A percentile compares a stretch with the other conserved stretches of the same genome.
phyloP scores from a whole-genome alignment of 2,113 vertebrate species.

The Laticauda colubrina region DNA sequence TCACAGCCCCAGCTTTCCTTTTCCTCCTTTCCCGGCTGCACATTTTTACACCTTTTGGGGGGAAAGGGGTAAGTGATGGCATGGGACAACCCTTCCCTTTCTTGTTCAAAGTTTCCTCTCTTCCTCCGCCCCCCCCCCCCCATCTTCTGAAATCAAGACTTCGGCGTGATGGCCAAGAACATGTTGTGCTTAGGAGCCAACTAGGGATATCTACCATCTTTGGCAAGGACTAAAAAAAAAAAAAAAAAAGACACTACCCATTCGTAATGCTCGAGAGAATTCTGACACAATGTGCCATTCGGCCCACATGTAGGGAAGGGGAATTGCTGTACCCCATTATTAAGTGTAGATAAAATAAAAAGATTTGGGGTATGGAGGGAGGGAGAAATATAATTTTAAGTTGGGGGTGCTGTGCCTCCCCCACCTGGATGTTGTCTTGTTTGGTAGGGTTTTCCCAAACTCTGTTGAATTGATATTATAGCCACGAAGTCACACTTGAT shows the following conservation, averaged over 20 bases:
- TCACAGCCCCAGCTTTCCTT: not conserved
- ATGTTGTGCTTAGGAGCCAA: not conserved
- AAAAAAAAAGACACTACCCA: not conserved
- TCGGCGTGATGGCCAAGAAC: not conserved
- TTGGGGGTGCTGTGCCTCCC: not conserved
- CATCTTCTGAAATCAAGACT: not conserved
- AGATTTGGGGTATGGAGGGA: no score
- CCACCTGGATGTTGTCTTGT: not conserved
- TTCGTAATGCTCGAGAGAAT: not conserved
- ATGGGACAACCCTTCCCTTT: not conserved
- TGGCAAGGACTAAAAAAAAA: not conserved
- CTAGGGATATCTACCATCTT: not conserved
- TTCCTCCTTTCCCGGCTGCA: not conserved
- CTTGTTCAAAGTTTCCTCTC: not conserved
- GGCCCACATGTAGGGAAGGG: not conserved
- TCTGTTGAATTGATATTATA: not conserved
- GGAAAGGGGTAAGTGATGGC: not conserved
- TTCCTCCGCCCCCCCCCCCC: not conserved
- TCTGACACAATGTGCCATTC: not conserved
- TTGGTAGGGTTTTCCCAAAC: not conserved
- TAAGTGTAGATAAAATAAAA: not conserved
- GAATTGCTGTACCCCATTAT: not conserved
- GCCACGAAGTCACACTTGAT: not conserved
- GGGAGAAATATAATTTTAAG: not conserved
- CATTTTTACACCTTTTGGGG: not conserved